A percentile compares a stretch with the other conserved stretches of the same genome.
Evolutionary conservation across 2,888 invertebrate species (phyloP).

Genomic region (Dryomyza anilis): DNA sequence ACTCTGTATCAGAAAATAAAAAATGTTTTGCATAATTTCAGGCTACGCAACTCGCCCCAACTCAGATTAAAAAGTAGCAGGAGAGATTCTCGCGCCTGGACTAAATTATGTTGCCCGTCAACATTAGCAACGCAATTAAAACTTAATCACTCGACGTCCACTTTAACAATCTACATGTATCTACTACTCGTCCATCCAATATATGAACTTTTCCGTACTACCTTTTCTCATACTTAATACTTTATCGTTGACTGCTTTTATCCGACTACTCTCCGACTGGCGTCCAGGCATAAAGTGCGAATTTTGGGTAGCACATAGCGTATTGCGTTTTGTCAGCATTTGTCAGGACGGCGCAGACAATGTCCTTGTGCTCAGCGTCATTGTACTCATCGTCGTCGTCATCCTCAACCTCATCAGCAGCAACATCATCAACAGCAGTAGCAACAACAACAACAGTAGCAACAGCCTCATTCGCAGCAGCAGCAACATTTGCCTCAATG

Average conservation of each 20-base stretch:
- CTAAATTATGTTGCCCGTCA: conserved; percentile 34
- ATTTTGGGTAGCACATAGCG: conserved; percentile 1
- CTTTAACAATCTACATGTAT: no score
- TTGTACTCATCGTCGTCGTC: background rate
- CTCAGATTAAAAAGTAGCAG: no score
- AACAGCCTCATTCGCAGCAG: no score
- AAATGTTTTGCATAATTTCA: conserved; percentile 32
- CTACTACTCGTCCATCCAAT: no score
- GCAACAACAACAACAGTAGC: conserved; percentile 29
- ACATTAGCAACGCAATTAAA: conserved; percentile 37
- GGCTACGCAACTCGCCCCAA: conserved; percentile 16
- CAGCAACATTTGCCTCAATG: no score
- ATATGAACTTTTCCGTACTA: no score
- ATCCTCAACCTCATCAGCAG: background rate
- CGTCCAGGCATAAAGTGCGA: background rate
- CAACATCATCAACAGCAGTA: conserved; percentile 18
- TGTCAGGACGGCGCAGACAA: background rate
- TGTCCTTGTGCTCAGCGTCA: conserved; percentile 1
- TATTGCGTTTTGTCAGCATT: conserved; percentile 12
- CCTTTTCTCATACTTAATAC: no score
- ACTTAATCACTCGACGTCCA: conserved; percentile 15
- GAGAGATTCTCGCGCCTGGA: background rate
- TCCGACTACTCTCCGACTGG: no score
- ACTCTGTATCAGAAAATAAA: conserved; percentile 5
- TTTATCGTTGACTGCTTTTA: no score